These are phyloP conservation scores for Rhinatrema bivittatum DNA, from an alignment of 2,797 vertebrate species.

Conservation along the genomic window DNA sequence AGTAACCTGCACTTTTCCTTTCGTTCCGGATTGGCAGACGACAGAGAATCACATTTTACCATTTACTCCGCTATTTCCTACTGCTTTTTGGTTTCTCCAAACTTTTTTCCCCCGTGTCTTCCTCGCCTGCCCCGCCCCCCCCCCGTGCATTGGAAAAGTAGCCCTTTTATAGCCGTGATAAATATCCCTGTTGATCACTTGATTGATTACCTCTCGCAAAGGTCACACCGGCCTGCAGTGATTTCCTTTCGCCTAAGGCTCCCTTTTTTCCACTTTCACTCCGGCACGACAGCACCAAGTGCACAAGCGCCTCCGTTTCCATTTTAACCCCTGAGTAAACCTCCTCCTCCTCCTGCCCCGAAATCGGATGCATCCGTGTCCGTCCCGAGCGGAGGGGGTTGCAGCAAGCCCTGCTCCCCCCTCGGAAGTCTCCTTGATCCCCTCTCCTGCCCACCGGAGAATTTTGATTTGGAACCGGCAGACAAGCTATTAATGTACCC, in stretches of 20 bases:
- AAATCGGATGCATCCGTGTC: conserved; percentile 33
- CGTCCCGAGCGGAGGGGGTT: conserved; percentile 38
- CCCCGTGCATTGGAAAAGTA: conserved; percentile 52
- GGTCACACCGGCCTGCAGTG: conserved; percentile 92
- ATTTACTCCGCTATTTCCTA: conserved; percentile 33
- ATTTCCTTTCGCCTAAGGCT: conserved; percentile 96
- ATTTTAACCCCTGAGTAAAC: conserved; percentile 80
- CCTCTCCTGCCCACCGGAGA: conserved; percentile 54
- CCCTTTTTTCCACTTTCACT: conserved; percentile 93
- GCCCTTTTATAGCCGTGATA: conserved; percentile 86
- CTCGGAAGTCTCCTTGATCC: conserved; percentile 37
- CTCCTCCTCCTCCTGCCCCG: conserved; percentile 26
- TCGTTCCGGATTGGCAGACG: conserved; percentile 9
- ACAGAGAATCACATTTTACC: conserved; percentile 18
- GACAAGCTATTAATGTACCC: conserved; percentile 77
- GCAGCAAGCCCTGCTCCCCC: conserved; percentile 29
- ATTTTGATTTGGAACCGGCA: conserved; percentile 70
- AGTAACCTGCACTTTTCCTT: too few species aligned
- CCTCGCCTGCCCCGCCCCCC: conserved; percentile 13
- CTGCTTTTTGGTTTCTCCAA: conserved; percentile 44
- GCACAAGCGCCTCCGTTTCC: conserved; percentile 73
- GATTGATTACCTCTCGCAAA: conserved; percentile 98
- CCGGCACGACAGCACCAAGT: conserved; percentile 72
- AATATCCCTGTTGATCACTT: conserved; percentile 99
- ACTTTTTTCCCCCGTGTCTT: conserved; percentile 42